These are phyloP conservation scores for Aeoliscus strigatus DNA, from an alignment of 2,797 vertebrate genomes.

Conservation along the genomic window DNA sequence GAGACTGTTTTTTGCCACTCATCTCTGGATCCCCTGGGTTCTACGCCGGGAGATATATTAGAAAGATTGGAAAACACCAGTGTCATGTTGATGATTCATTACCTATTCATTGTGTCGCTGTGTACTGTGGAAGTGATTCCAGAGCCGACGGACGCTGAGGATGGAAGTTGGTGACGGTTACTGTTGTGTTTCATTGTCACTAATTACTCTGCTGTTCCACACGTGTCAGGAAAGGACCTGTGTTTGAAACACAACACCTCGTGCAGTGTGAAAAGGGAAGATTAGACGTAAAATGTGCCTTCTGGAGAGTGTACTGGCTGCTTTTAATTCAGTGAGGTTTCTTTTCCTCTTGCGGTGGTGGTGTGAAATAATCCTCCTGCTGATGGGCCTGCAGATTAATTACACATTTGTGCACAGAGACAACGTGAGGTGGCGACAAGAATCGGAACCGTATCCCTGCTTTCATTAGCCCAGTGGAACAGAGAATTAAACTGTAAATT, in stretches of 20 bases:
- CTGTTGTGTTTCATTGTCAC: constrained; percentile 32
- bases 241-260: constrained; percentile 25
- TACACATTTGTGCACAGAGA: constrained; percentile 20
- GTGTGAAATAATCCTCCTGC: constrained; percentile 40
- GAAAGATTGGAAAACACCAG: constrained; percentile 51
- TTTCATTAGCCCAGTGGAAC: no score
- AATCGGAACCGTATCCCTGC: no score
- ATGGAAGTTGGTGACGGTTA: constrained; percentile 16
- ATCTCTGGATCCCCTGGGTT: constrained; percentile 48
- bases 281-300: constrained; percentile 23
- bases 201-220: constrained; percentile 44
- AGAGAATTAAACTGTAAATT: constrained; percentile 16
- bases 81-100: constrained; percentile 44
- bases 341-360: constrained; percentile 36
- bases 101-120: constrained; percentile 23
- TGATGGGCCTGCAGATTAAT: constrained; percentile 37
- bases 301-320: constrained; percentile 22
- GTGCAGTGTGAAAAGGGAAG: constrained; percentile 5
- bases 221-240: constrained; percentile 49
- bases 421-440: constrained; percentile 16
- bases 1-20: constrained; percentile 44
- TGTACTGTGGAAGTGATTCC: neutral
- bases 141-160: constrained; percentile 3
- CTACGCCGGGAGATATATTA: constrained; percentile 44
- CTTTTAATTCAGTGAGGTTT: constrained; percentile 52